These are phyloP conservation scores for Ceratothoa steindachneri DNA, from an alignment of 2,888 invertebrate species.

Conservation along the genomic window DNA sequence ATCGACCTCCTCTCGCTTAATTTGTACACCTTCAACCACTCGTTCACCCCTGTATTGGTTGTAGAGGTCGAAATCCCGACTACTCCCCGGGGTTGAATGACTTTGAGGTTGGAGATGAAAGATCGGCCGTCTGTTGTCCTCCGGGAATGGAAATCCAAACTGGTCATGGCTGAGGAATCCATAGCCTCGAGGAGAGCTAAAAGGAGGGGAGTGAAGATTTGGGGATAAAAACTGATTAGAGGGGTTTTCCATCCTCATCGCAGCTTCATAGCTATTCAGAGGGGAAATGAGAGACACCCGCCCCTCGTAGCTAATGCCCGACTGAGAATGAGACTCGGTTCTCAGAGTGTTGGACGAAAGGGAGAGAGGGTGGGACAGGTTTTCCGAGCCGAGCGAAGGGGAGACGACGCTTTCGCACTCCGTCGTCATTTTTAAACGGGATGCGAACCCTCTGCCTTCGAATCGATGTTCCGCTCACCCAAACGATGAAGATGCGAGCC, in stretches of 20 bases:
- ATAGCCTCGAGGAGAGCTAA: not conserved
- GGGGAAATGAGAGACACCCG: constrained; percentile 47
- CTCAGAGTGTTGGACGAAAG: constrained; percentile 16
- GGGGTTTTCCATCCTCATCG: constrained; percentile 25
- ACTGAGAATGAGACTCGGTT: constrained; percentile 16
- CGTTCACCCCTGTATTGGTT: not conserved
- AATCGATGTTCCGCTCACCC: not conserved
- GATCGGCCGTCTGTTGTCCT: not conserved
- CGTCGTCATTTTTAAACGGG: constrained; percentile 23
- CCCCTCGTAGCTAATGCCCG: constrained; percentile 48
- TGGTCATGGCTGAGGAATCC: not conserved
- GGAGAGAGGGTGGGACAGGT: constrained; percentile 18
- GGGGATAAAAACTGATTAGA: not conserved
- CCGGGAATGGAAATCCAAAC: not conserved
- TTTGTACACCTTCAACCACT: not conserved
- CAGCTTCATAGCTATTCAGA: constrained; percentile 35
- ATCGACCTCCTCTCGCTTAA: not conserved
- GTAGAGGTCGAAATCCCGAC: not conserved
- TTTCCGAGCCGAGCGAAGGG: constrained; percentile 16
- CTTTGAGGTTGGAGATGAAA: not conserved
- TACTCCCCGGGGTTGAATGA: not conserved
- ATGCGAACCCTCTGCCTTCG: too few species aligned
- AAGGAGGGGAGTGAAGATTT: not conserved
- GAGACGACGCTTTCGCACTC: constrained; percentile 34
- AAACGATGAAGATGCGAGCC: constrained; percentile 9